A percentile compares a stretch with the other conserved stretches of the same genome.
These are phyloP conservation scores for Chionodraco myersi DNA, from an alignment of 2,113 vertebrate species.

Conservation along the genomic window DNA sequence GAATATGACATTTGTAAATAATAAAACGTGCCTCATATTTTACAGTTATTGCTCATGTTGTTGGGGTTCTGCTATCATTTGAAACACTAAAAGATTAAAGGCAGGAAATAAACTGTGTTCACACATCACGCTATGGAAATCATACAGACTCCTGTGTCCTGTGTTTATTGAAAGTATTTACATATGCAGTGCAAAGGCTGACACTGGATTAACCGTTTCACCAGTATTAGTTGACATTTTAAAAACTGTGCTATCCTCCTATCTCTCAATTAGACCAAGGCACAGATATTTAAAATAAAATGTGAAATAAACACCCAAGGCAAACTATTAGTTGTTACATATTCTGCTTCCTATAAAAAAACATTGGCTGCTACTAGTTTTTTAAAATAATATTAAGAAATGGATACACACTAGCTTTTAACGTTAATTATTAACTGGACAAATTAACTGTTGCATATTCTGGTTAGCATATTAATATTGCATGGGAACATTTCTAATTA, in stretches of 20 bases:
- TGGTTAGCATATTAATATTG: slow-evolving; percentile 39
- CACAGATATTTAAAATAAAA: slow-evolving; percentile 40
- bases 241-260: slow-evolving; percentile 5
- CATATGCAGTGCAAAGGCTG: slow-evolving; percentile 19
- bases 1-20: too few species aligned
- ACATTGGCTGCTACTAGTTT: slow-evolving; percentile 6
- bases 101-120: not conserved
- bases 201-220: slow-evolving; percentile 3
- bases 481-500: slow-evolving; percentile 12
- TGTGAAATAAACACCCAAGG: not conserved
- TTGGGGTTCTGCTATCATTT: not conserved
- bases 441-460: slow-evolving; percentile 45
- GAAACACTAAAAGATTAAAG: not conserved
- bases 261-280: slow-evolving; percentile 51
- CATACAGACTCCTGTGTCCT: slow-evolving; percentile 5
- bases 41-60: slow-evolving; percentile 6
- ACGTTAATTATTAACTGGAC: not conserved
- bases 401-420: not conserved
- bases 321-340: slow-evolving; percentile 27
- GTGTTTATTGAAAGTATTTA: slow-evolving; percentile 45
- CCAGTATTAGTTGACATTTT: not conserved
- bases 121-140: not conserved
- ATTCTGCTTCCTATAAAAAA: slow-evolving; percentile 20
- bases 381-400: slow-evolving; percentile 24
- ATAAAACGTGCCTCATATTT: too few species aligned